Percentiles rank a stretch among this genome's conserved stretches.
Conservation (phyloP, 2,797 vertebrate genomes). For the Phrynocephalus forsythii region DNA sequence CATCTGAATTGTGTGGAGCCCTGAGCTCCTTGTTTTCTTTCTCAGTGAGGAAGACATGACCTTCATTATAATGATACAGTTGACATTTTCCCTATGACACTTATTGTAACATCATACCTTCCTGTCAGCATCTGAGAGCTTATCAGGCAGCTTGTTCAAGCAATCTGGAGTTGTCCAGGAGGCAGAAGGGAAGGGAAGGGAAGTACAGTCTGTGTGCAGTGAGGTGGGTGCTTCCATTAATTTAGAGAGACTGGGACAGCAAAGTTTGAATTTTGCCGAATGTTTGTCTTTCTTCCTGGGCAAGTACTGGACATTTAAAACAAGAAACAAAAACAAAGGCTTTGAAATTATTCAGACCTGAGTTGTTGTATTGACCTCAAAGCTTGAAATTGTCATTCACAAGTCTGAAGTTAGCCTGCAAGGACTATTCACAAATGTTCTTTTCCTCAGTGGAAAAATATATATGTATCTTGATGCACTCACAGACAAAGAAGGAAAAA, state of each 20-base stretch:
- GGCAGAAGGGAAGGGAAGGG: slow-evolving; percentile 45
- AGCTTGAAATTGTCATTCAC: not conserved
- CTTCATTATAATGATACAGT: slow-evolving; percentile 77
- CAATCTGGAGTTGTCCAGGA: slow-evolving; percentile 69
- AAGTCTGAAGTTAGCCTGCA: not conserved
- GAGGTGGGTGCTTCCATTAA: slow-evolving; percentile 22
- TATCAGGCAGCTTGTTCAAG: slow-evolving; percentile 69
- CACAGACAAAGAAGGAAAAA: not conserved
- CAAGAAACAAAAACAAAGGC: not conserved
- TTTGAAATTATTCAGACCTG: rapidly evolving
- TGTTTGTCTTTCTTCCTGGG: not conserved
- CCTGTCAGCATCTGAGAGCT: slow-evolving; percentile 71
- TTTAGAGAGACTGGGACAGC: slow-evolving; percentile 35
- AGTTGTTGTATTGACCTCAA: not conserved
- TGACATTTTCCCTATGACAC: slow-evolving; percentile 76
- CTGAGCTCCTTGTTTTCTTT: slow-evolving; percentile 61
- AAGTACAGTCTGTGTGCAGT: rapidly evolving
- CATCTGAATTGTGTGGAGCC: slow-evolving; percentile 69
- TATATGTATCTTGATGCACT: no score
- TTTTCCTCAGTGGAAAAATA: not conserved
- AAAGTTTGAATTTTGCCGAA: slow-evolving; percentile 21
- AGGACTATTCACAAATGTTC: not conserved
- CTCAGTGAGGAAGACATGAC: slow-evolving; percentile 68
- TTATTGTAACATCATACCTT: slow-evolving; percentile 73
- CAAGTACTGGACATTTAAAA: rapidly evolving